A percentile compares a stretch with the other conserved stretches of the same genome.
phyloP scores from a whole-genome alignment of 1,140 invertebrate species.

The Drosophila kepulauana region DNA sequence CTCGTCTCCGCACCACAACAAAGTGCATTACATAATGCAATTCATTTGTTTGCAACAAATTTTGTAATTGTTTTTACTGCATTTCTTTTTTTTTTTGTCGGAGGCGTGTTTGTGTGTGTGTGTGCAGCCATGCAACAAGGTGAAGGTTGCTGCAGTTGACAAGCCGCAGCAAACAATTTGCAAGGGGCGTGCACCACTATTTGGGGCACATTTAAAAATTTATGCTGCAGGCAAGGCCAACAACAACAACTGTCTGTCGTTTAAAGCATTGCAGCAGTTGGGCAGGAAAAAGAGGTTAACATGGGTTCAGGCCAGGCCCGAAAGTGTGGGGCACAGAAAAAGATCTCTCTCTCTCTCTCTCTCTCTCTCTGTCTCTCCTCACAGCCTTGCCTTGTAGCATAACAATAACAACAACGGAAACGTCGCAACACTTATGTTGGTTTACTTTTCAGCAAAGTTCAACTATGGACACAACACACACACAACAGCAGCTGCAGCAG shows the following conservation, averaged over 20 bases:
- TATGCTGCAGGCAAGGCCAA: slow-evolving; percentile 74
- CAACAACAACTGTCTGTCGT: slow-evolving; percentile 30
- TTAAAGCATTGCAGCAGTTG: slow-evolving; percentile 24
- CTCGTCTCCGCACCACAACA: background rate
- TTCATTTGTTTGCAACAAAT: slow-evolving; percentile 34
- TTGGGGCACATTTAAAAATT: slow-evolving; percentile 71
- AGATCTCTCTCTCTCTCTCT: no score
- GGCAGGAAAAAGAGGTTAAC: slow-evolving; percentile 33
- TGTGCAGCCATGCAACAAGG: slow-evolving; percentile 63
- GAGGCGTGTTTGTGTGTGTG: slow-evolving; percentile 28
- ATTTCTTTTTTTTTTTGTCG: slow-evolving; percentile 18
- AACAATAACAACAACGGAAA: slow-evolving; percentile 69
- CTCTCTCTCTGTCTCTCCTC: no score
- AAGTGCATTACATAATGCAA: slow-evolving; percentile 43
- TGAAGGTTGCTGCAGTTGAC: slow-evolving; percentile 79
- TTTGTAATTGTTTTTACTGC: slow-evolving; percentile 54
- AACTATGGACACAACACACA: slow-evolving; percentile 22
- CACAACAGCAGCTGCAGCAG: background rate
- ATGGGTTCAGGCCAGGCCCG: background rate
- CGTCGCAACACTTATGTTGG: slow-evolving; percentile 80
- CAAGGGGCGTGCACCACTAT: slow-evolving; percentile 15
- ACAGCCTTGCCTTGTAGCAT: slow-evolving; percentile 12
- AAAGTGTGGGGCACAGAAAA: background rate
- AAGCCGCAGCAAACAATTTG: slow-evolving; percentile 64
- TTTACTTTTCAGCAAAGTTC: slow-evolving; percentile 64